Evolutionary conservation across 2,797 vertebrate genomes (phyloP), one percentile per base, ranked within the genome.

Genomic region (Eulemur mongoz): DNA sequence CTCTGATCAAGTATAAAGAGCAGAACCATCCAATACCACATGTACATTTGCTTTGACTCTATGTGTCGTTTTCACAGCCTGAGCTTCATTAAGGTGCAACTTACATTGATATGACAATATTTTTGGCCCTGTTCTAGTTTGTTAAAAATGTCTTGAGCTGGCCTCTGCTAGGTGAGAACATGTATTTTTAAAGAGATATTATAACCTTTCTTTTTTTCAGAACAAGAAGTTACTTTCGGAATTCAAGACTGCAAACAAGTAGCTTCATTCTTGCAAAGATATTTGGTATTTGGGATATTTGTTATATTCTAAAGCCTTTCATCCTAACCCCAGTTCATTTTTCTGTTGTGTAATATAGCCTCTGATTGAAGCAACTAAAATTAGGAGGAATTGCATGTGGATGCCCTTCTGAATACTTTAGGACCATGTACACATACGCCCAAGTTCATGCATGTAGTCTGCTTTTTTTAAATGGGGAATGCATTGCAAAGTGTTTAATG

Each of bases 401-500:
- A 63, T 27, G 30, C 1, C 14, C 35, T 59, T 48, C 30, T 81
- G 54, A 94, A 91, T 35, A 93, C 52, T 94, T 86, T 20, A 81
- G 40, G 35, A 87, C 84, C 38, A 78, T 38, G 22, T 52, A 32
- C 25, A 50, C 43, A 30, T 32, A 43, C 12, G 13, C 67, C 61
- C 38, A 91, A 65, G 54, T 72, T 82, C 45, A 63, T 80, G 63
- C 54, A 78, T 84, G 45, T 61, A 75, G 50, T 67, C 59, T 83
- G 30, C 45, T 52, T 95, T 85, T 81, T 23, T 78, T 15, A 69
- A 82, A 52, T 93, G 23, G 78, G 95, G 54, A 87, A 88, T 43
- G 14, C 18, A 59, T 43, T 96, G 87, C 59, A 88, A 90, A 85
- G 48, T 95, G 38, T 96, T 96, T 96, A 97, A 98, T 70, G 92